Percentiles rank a stretch among this genome's conserved stretches.
phyloP scores from a whole-genome alignment of 2,797 vertebrate species.

The Enteromius treurensis region DNA sequence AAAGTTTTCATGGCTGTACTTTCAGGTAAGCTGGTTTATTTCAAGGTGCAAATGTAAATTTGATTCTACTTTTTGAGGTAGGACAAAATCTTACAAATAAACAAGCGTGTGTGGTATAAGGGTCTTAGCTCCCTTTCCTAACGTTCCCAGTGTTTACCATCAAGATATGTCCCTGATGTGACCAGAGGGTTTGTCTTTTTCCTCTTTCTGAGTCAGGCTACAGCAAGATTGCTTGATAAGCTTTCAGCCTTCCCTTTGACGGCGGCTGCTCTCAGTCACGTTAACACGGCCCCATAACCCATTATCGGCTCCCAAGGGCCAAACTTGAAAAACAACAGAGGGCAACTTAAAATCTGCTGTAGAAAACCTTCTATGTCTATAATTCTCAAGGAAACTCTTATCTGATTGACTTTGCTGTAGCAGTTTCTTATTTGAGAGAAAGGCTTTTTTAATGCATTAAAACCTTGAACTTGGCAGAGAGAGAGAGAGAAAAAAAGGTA shows the following conservation, averaged over 20 bases:
- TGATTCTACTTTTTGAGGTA: neutral
- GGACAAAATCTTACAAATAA: conserved; percentile 15
- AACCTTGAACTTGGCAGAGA: conserved; percentile 41
- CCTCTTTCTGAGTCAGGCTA: conserved; percentile 60
- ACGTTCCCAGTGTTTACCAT: conserved; percentile 69
- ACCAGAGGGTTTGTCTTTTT: conserved; percentile 68
- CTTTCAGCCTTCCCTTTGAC: conserved; percentile 55
- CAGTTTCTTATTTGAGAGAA: conserved; percentile 61
- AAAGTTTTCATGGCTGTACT: neutral
- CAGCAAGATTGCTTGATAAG: conserved; percentile 73
- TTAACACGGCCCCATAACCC: conserved; percentile 77
- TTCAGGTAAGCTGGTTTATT: neutral
- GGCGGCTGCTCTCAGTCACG: conserved; percentile 72
- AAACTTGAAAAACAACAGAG: conserved; percentile 68
- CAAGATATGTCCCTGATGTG: conserved; percentile 63
- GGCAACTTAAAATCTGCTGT: conserved; percentile 64
- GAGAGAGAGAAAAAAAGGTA: conserved; percentile 55
- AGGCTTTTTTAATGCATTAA: conserved; percentile 42
- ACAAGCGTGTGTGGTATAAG: conserved; percentile 12
- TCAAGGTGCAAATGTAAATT: neutral
- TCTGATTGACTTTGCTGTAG: conserved; percentile 71
- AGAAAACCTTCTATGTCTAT: conserved; percentile 25
- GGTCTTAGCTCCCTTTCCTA: conserved; percentile 21
- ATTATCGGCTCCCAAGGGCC: conserved; percentile 76
- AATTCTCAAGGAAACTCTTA: conserved; percentile 56